Conservation (phyloP, 2,113 vertebrate species). For the Oreochromis aureus region DNA sequence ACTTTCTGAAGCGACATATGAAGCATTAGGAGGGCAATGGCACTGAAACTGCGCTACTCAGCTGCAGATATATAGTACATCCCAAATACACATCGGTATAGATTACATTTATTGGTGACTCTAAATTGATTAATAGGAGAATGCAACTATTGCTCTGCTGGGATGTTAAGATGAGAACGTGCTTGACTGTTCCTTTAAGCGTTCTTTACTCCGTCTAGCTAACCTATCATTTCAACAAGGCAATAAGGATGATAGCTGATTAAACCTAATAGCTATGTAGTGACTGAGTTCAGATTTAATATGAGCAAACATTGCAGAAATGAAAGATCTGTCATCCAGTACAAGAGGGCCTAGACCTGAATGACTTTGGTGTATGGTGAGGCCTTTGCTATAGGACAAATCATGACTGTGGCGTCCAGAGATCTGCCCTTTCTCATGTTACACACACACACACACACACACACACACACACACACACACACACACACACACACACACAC, state of each 20-base stretch:
- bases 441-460: slow-evolving; percentile 24
- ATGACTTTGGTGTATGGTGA: not conserved
- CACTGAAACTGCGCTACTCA: not conserved
- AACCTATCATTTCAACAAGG: not conserved
- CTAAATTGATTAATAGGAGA: not conserved
- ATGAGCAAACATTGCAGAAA: not conserved
- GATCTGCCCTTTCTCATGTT: slow-evolving; percentile 55
- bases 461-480: not conserved
- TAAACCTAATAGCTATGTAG: not conserved
- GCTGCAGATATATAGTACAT: not conserved
- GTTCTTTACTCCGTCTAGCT: not conserved
- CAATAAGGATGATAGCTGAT: not conserved
- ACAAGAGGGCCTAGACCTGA: not conserved
- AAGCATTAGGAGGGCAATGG: not conserved
- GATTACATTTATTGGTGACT: not conserved
- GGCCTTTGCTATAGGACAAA: slow-evolving; percentile 18
- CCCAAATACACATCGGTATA: not conserved
- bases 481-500: not conserved
- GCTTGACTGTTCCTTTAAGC: not conserved
- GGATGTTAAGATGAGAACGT: not conserved
- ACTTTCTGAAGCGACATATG: not conserved
- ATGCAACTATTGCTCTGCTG: not conserved
- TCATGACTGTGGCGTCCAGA: not conserved
- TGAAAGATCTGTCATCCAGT: not conserved
- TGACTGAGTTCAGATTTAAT: slow-evolving; percentile 5